phyloP scores from a whole-genome alignment of 2,888 invertebrate genomes.

The Drosophila aldrichi region DNA sequence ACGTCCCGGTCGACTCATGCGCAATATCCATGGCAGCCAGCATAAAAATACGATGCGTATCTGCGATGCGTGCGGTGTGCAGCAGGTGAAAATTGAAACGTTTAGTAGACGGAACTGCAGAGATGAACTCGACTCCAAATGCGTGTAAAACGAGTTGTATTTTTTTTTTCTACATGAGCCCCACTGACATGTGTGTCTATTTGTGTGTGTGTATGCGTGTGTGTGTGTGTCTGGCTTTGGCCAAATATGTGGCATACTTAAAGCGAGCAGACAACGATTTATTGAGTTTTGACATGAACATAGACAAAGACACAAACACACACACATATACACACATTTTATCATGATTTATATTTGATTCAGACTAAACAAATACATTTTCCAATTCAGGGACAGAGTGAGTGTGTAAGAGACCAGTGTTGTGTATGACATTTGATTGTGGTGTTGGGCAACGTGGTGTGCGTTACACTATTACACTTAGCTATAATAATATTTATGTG shows the following conservation, averaged over 20 bases:
- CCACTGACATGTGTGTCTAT: slow-evolving; percentile 2
- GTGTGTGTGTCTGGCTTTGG: slow-evolving; percentile 2
- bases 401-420: slow-evolving; percentile 1
- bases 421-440: slow-evolving; percentile 29
- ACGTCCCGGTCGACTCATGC: slow-evolving; percentile 93
- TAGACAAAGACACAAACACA: slow-evolving; percentile 21
- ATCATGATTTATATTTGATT: slow-evolving; percentile 79
- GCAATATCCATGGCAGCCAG: slow-evolving; percentile 98
- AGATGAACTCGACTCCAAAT: slow-evolving; percentile 63
- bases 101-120: slow-evolving; percentile 67
- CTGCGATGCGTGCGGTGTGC: slow-evolving; percentile 85
- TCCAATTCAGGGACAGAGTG: slow-evolving; percentile 9
- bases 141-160: slow-evolving; percentile 58
- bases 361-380: slow-evolving; percentile 77
- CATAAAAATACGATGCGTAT: slow-evolving; percentile 96
- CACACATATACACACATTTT: slow-evolving; percentile 60
- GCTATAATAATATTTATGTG: slow-evolving; percentile 74
- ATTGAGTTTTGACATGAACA: slow-evolving; percentile 73
- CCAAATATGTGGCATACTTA: slow-evolving; percentile 57
- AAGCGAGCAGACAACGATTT: slow-evolving; percentile 65
- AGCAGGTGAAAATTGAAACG: slow-evolving; percentile 72
- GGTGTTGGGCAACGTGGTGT: slow-evolving; percentile 50
- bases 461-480: slow-evolving; percentile 73
- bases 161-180: slow-evolving; percentile 33
- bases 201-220: slow-evolving; percentile 13